Evolutionary conservation across 2,797 vertebrate genomes (phyloP).

Genomic region (Chelmon rostratus): DNA sequence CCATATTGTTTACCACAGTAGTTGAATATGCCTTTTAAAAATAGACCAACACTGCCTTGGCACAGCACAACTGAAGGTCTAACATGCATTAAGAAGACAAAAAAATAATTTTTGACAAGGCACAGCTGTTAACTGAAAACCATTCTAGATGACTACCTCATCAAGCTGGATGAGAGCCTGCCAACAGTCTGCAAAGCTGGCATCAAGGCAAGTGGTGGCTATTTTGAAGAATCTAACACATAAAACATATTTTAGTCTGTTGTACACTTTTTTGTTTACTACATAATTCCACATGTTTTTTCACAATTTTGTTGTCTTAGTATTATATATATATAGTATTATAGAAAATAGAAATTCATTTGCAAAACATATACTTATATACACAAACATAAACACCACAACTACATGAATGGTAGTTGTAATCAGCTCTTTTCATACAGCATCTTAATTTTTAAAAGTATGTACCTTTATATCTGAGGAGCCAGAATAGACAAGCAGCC

Average conservation of each 20-base stretch:
- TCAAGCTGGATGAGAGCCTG: not conserved
- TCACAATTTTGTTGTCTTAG: no score
- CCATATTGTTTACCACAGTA: no score
- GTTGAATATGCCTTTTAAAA: no score
- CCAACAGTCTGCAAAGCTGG: not conserved
- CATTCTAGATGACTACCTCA: not conserved
- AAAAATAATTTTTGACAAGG: not conserved
- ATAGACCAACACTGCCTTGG: no score
- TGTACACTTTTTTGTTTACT: no score
- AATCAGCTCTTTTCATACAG: not conserved
- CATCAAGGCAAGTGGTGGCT: not conserved
- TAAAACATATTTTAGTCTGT: no score
- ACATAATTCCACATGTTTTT: no score
- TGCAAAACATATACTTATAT: not conserved
- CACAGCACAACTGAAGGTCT: not conserved
- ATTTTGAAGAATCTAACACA: not conserved
- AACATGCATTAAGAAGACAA: not conserved
- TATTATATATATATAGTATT: no score
- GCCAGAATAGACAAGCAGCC: constrained; percentile 5
- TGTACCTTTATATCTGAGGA: not conserved
- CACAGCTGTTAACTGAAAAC: not conserved
- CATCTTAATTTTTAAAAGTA: not conserved
- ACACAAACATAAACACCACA: not conserved
- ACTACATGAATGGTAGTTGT: not conserved
- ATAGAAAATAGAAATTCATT: no score